Conservation (phyloP, 2,888 invertebrate genomes). For the Drosophila longiperda region DNA sequence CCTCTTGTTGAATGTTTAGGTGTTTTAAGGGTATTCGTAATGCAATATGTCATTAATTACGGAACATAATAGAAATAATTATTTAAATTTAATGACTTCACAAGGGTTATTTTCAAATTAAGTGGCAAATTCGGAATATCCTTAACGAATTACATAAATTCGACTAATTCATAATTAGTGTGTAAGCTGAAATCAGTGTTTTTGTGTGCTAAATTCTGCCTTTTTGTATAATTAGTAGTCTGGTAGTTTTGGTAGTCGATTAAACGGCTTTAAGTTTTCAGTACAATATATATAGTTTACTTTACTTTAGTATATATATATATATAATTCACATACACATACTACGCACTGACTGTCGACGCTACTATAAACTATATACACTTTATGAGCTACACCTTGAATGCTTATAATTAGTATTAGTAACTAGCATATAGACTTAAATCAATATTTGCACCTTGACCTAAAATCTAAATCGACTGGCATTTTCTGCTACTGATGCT, state of each 20-base stretch:
- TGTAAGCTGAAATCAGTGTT: constrained; percentile 9
- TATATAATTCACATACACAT: constrained; percentile 33
- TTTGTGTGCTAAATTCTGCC: constrained; percentile 22
- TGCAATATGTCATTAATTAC: constrained; percentile 2
- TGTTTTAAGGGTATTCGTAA: constrained; percentile 5
- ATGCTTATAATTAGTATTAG: constrained; percentile 44
- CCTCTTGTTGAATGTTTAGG: constrained; percentile 5
- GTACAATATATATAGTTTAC: constrained; percentile 26
- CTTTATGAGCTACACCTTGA: constrained; percentile 55
- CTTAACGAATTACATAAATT: not conserved
- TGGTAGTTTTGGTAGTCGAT: constrained; percentile 33
- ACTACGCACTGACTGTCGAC: constrained; percentile 34
- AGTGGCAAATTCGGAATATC: constrained; percentile 9
- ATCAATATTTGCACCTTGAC: constrained; percentile 71
- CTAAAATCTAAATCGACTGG: constrained; percentile 54
- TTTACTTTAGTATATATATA: constrained; percentile 24
- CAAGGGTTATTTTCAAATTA: not conserved
- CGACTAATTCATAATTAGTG: constrained; percentile 8
- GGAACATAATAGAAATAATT: not conserved
- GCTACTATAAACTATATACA: constrained; percentile 38
- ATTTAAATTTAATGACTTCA: not conserved
- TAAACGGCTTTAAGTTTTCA: constrained; percentile 52
- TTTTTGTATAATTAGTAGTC: constrained; percentile 14
- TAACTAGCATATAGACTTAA: constrained; percentile 52
- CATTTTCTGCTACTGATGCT: constrained; percentile 6